A percentile compares a stretch with the other conserved stretches of the same genome.
Evolutionary conservation across 1,140 invertebrate species (phyloP).

Genomic region (Plectus sambesii): DNA sequence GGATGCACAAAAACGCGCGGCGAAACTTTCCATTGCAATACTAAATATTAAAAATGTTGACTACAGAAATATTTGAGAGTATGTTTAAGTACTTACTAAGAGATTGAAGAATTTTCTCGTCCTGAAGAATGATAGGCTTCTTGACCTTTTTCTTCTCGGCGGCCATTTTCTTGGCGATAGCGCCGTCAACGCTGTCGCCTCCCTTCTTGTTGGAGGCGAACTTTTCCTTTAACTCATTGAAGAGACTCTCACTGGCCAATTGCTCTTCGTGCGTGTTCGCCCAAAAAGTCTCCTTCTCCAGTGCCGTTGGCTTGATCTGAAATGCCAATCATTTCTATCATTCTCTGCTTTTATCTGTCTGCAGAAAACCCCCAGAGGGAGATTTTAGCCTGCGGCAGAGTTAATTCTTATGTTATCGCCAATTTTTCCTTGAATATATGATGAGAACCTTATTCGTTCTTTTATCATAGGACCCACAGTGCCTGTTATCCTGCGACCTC

Average conservation of each 20-base stretch:
- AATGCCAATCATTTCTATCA: not conserved
- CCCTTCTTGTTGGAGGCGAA: not conserved
- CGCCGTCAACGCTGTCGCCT: not conserved
- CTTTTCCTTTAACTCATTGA: constrained; percentile 59
- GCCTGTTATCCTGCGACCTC: too few species aligned
- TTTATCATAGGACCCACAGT: too few species aligned
- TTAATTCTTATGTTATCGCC: too few species aligned
- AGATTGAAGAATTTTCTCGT: constrained; percentile 21
- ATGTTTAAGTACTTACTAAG: constrained; percentile 7
- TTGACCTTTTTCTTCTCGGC: constrained; percentile 19
- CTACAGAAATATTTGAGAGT: too few species aligned
- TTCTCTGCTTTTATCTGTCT: not conserved
- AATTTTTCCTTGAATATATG: too few species aligned
- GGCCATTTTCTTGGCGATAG: not conserved
- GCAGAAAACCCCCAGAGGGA: too few species aligned
- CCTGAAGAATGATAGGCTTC: constrained; percentile 15
- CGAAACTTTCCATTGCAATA: too few species aligned
- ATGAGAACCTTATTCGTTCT: too few species aligned
- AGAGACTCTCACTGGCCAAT: constrained; percentile 65
- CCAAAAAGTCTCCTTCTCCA: constrained; percentile 92
- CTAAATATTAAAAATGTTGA: too few species aligned
- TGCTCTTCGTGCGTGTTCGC: constrained; percentile 78
- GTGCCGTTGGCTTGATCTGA: constrained; percentile 67
- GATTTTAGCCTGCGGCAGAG: too few species aligned
- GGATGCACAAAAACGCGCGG: too few species aligned